A percentile compares a stretch with the other conserved stretches of the same genome.
These are phyloP conservation scores for Chromoteleia sp. DNA, from an alignment of 2,888 invertebrate species.

Conservation along the genomic window DNA sequence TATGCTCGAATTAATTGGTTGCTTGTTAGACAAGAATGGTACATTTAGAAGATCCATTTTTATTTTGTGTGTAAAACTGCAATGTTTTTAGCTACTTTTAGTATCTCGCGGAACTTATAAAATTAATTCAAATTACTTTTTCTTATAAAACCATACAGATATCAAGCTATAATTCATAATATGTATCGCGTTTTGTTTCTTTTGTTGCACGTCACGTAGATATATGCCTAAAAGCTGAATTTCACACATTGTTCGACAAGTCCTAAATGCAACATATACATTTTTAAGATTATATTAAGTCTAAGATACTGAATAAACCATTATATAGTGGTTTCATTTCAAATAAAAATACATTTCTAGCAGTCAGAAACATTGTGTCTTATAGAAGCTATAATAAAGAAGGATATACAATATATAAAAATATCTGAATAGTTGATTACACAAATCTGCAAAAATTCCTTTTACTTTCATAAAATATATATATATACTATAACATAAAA, in stretches of 20 bases:
- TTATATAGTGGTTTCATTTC: slow-evolving; percentile 16
- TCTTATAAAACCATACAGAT: neutral
- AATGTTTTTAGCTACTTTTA: neutral
- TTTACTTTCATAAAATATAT: neutral
- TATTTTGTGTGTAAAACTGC: neutral
- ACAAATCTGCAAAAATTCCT: neutral
- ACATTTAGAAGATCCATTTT: slow-evolving; percentile 1
- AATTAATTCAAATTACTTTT: neutral
- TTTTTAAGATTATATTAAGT: slow-evolving; percentile 27
- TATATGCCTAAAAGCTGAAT: neutral
- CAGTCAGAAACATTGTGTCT: slow-evolving; percentile 2
- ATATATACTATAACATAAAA: too few relatives aligned
- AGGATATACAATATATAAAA: neutral
- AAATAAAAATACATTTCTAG: too few relatives aligned
- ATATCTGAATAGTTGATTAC: slow-evolving; percentile 2
- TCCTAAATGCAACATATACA: neutral
- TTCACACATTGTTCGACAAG: neutral
- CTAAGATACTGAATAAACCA: neutral
- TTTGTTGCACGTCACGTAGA: neutral
- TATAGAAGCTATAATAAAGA: neutral
- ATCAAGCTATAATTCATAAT: neutral
- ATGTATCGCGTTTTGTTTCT: neutral
- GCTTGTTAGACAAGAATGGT: slow-evolving; percentile 13
- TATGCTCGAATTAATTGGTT: slow-evolving; percentile 25
- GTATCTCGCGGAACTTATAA: neutral